Base-by-base conservation (phyloP, 2,888 invertebrate species). In the Mechanitis mazaeus region DNA sequence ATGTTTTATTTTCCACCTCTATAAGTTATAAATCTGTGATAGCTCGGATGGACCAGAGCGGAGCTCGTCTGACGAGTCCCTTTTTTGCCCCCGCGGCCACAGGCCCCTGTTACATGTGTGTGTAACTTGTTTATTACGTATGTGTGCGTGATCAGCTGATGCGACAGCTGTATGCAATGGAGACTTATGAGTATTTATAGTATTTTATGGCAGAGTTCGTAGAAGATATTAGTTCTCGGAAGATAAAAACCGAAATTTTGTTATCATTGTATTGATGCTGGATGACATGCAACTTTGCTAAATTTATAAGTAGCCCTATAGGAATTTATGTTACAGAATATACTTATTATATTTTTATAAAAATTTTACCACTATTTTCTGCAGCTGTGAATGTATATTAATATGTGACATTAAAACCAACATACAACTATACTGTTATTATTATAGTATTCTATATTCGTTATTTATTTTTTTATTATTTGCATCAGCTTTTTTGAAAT, bases 111-210 rank as follows among this genome's bases (percentile, higher is more conserved):
- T 45, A 59, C 59, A 59, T 60, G 67, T 61, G 71, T 71, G 66
- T 55, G 60, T 64, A 53, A 54, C 56, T 53, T 54, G 57, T 57
- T 54, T 35, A 2, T 2, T 45, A 5, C 50, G 58, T 33, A 3
- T 61, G 72, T 83, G 81, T 74, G 84, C 64, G 80, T 73, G 76
- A 85, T 85, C 85, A 85, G 85, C 85, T 85, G 85, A 85, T 73
- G 68, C 64, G 68, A 81, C 84, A 85, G 84, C 83, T 84, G 84
- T 79, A 71, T 68, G 63, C 65, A 65, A 64, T 77, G 72, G 75
- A 78, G 75, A 80, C 80, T 82, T 71, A 69, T 69, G 66, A 56
- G 64, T 61, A 67, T 64, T 68, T 57, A 68, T 68, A 64, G 64
- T 66, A 64, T 68, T 68, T 64, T 61, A 65, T 59, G 60, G 64